Base-by-base conservation (phyloP, 2,113 vertebrate genomes). In the Chionomys nivalis region DNA sequence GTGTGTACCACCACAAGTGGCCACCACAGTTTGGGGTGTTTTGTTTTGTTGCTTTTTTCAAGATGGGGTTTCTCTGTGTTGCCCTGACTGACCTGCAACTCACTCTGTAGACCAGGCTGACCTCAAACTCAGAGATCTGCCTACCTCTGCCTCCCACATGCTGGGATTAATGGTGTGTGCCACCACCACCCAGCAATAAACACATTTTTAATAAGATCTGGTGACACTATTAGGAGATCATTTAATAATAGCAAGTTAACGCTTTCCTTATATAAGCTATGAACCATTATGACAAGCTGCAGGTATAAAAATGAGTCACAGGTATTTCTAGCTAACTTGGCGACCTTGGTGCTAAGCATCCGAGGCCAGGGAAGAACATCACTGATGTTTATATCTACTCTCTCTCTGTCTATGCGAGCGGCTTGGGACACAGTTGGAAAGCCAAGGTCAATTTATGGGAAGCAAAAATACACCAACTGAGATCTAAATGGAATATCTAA, bases 351-450 rank as follows among this genome's bases (percentile, higher is more conserved):
- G 6, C 21, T 11, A 19, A 0, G 58, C 79, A 21, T 8, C 14
- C 0, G 7, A 39, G 87, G 23, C 44, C 12, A 36, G 58, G 5
- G 42, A 47, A 65, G 55, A 75, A 10, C 1, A 24, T 0, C 58
- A 58, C 3, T 55, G 0, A 26, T 3, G 2, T 8, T 26, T 17
- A 33, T 1, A 7, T 85, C 58, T 63, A 8, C 28, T 10, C 31
- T 42, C 28, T 10, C 31, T 42, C 47, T 36, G 44, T 79, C 68
- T 70, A 36, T 52, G 31, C 1, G 2, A 75, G 77, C 47, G 70
- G 49, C 81, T 65, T 58, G 24, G 49, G 3, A 31, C 3, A 1
- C 0, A n/a, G 24, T 16, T 85, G 47, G 14, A 58, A 63, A 94
- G 55, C 10, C 61, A 49, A 58, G 21, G 52, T 33, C 88, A 28